phyloP scores from a whole-genome alignment of 1,140 invertebrate genomes.

The Metaphire vulgaris region DNA sequence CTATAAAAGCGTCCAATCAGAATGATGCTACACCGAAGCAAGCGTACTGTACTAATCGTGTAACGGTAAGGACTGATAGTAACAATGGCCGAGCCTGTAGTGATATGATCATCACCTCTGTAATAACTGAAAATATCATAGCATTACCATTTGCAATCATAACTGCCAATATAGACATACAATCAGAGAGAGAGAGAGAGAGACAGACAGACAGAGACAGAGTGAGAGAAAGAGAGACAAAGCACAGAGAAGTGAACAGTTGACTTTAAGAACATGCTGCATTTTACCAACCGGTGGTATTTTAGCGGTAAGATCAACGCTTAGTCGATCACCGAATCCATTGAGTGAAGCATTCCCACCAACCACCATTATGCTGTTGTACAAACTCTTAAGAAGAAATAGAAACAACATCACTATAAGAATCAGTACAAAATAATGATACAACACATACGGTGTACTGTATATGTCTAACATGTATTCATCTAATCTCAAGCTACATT shows the following conservation, averaged over 20 bases:
- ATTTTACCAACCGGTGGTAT: slow-evolving; percentile 66
- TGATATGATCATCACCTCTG: not conserved
- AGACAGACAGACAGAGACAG: not conserved
- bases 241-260: not conserved
- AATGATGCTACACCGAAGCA: no score
- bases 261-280: not conserved
- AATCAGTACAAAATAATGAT: no score
- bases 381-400: slow-evolving; percentile 57
- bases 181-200: not conserved
- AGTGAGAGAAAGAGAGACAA: not conserved
- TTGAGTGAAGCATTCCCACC: slow-evolving; percentile 80
- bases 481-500: no score
- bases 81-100: not conserved
- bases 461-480: no score
- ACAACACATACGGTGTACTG: no score
- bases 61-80: no score
- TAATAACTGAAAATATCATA: not conserved
- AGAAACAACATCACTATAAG: not conserved
- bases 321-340: slow-evolving; percentile 79
- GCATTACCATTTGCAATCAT: not conserved
- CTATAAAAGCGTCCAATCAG: no score
- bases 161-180: not conserved
- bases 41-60: no score
- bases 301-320: slow-evolving; percentile 76
- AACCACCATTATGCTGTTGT: slow-evolving; percentile 81